Conservation (phyloP, 1,140 invertebrate genomes). For the Bursaphelenchus mucronatus region DNA sequence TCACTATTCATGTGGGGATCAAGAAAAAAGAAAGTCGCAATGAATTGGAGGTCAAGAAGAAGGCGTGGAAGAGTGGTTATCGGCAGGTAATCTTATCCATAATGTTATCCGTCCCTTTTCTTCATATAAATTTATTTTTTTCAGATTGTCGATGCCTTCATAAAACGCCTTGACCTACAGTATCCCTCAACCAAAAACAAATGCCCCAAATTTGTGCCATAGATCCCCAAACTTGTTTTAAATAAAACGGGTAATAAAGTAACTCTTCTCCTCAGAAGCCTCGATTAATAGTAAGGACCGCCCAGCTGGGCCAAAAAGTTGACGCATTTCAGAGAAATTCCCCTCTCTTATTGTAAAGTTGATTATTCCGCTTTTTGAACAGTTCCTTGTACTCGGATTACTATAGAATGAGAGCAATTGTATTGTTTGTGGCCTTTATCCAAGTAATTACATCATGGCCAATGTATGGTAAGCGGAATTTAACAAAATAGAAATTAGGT, state of each 20-base stretch:
- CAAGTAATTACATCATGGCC: too few relatives aligned
- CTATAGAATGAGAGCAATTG: too few relatives aligned
- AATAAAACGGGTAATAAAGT: neutral
- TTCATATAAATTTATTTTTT: constrained; percentile 11
- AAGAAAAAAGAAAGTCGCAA: constrained; percentile 15
- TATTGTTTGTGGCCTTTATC: too few relatives aligned
- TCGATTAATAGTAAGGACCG: too few relatives aligned
- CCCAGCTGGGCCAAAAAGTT: too few relatives aligned
- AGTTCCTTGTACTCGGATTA: too few relatives aligned
- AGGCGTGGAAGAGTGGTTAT: constrained; percentile 22
- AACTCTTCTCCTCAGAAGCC: too few relatives aligned
- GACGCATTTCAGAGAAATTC: too few relatives aligned
- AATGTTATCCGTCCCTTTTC: neutral
- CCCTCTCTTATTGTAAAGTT: too few relatives aligned
- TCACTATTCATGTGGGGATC: constrained; percentile 30
- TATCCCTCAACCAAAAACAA: constrained; percentile 26
- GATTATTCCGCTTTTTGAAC: too few relatives aligned
- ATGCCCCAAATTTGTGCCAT: constrained; percentile 16
- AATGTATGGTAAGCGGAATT: too few relatives aligned
- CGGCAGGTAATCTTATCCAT: constrained; percentile 7
- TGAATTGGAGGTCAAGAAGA: constrained; percentile 10
- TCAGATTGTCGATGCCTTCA: constrained; percentile 22
- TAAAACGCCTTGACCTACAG: constrained; percentile 14
- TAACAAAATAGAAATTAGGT: too few relatives aligned
- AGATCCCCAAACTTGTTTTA: neutral